Conservation (phyloP, 2,113 vertebrate genomes). For the Eleginops maclovinus region DNA sequence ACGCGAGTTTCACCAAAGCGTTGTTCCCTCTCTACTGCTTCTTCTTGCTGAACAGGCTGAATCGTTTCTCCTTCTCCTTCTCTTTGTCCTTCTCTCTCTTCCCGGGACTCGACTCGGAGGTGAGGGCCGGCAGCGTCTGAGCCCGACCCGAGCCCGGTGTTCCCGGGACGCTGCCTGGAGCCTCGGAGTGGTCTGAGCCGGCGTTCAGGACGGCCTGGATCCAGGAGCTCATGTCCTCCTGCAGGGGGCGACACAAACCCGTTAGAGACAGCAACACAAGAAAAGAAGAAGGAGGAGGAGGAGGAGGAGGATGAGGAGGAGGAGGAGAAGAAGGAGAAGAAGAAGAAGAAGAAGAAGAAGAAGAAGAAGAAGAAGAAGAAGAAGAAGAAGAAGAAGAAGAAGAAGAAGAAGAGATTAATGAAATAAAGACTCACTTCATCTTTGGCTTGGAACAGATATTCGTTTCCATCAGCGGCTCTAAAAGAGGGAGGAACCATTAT, state of each 20-base stretch:
- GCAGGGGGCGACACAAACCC: slow-evolving; percentile 21
- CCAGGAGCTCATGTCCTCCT: slow-evolving; percentile 99
- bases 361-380: too few relatives aligned
- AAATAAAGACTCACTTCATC: too few relatives aligned
- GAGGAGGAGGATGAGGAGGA: too few relatives aligned
- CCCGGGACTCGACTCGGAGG: slow-evolving; percentile 93
- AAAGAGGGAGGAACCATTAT: too few relatives aligned
- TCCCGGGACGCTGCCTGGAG: slow-evolving; percentile 90
- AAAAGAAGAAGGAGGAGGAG: too few relatives aligned
- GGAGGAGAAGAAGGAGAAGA: too few relatives aligned
- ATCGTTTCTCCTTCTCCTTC: slow-evolving; percentile 96
- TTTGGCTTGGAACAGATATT: too few relatives aligned
- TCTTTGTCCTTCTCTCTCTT: slow-evolving; percentile 95
- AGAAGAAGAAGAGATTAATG: too few relatives aligned
- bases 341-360: too few relatives aligned
- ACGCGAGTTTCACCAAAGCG: slow-evolving; percentile 46
- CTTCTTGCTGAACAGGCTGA: slow-evolving; percentile 99
- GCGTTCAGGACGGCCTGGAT: slow-evolving; percentile 95
- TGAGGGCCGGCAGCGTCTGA: slow-evolving; percentile 92
- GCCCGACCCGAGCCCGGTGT: slow-evolving; percentile 93
- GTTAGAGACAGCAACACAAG: too few relatives aligned
- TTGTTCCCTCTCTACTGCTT: slow-evolving; percentile 85
- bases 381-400: too few relatives aligned
- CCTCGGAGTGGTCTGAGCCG: slow-evolving; percentile 70
- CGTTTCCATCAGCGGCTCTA: too few relatives aligned